phyloP scores from a whole-genome alignment of 2,888 invertebrate species.

The Cosmorhoe ocellata region DNA sequence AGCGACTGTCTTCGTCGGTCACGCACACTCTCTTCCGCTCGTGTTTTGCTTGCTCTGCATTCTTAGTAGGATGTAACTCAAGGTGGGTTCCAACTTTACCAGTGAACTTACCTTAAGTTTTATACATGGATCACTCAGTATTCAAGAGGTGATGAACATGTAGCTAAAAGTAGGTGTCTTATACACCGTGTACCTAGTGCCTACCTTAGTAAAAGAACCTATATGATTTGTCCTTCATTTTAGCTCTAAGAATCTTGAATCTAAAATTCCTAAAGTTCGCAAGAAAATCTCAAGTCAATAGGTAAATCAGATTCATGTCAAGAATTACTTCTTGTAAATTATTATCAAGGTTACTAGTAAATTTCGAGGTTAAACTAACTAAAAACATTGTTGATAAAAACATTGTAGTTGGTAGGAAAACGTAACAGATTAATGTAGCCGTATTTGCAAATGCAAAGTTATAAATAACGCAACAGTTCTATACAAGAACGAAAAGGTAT shows the following conservation, averaged over 20 bases:
- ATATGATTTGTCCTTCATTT: too few relatives aligned
- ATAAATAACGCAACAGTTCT: slow-evolving; percentile 4
- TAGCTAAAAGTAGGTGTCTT: too few relatives aligned
- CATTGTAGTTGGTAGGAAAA: too few relatives aligned
- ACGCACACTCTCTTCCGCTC: slow-evolving; percentile 61
- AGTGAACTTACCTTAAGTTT: not conserved
- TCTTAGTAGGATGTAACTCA: slow-evolving; percentile 39
- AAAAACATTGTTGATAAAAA: too few relatives aligned
- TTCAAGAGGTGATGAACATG: too few relatives aligned
- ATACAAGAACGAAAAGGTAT: slow-evolving; percentile 12
- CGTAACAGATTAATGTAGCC: too few relatives aligned
- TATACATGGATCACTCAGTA: too few relatives aligned
- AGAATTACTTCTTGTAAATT: slow-evolving; percentile 7
- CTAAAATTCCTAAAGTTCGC: too few relatives aligned
- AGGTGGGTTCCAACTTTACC: not conserved
- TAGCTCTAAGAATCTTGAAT: too few relatives aligned
- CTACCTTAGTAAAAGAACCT: too few relatives aligned
- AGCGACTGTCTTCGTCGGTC: slow-evolving; percentile 54
- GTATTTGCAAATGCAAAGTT: not conserved
- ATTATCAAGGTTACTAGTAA: slow-evolving; percentile 7
- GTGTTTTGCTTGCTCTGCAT: slow-evolving; percentile 59
- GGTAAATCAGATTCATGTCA: slow-evolving; percentile 8
- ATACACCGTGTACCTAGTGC: too few relatives aligned
- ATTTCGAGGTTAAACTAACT: not conserved
- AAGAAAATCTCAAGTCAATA: slow-evolving; percentile 1